A percentile compares a stretch with the other conserved stretches of the same genome.
These are phyloP conservation scores for Sarcophaga subvicina DNA, from an alignment of 2,888 invertebrate species.

Conservation along the genomic window DNA sequence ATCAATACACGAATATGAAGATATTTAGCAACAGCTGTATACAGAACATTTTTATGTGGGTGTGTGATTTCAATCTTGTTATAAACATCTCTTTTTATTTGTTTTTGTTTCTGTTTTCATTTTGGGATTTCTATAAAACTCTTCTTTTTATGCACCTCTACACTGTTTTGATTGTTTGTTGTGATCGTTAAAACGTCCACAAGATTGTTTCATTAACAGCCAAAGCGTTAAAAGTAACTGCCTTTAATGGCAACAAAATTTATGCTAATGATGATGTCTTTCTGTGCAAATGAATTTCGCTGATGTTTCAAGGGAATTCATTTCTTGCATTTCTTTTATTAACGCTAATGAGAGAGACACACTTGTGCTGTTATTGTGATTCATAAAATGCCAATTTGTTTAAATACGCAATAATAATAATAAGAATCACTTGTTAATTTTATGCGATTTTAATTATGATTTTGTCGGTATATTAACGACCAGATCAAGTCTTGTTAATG, in stretches of 20 bases:
- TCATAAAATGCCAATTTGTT: conserved; percentile 7
- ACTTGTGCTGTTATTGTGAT: not conserved
- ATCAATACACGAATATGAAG: no score
- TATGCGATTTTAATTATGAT: conserved; percentile 31
- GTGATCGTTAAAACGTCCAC: not conserved
- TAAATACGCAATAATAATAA: conserved; percentile 11
- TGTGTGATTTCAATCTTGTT: no score
- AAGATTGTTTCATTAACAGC: conserved; percentile 4
- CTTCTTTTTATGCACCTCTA: no score
- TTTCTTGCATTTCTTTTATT: conserved; percentile 14
- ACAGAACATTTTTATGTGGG: no score
- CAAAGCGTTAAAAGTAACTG: not conserved
- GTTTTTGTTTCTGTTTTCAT: conserved; percentile 6
- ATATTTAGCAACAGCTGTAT: no score
- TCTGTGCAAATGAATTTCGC: not conserved
- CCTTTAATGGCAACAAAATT: conserved; percentile 6
- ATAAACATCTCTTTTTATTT: no score
- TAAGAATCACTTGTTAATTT: conserved; percentile 40
- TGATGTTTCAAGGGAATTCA: not conserved
- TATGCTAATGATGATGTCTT: conserved; percentile 14
- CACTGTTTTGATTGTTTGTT: not conserved
- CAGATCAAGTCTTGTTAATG: conserved; percentile 16
- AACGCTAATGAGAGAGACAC: not conserved
- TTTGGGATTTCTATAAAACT: not conserved
- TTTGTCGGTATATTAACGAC: conserved; percentile 1